Evolutionary conservation across 2,797 vertebrate species (phyloP).

Genomic region (Lacerta viridis): DNA sequence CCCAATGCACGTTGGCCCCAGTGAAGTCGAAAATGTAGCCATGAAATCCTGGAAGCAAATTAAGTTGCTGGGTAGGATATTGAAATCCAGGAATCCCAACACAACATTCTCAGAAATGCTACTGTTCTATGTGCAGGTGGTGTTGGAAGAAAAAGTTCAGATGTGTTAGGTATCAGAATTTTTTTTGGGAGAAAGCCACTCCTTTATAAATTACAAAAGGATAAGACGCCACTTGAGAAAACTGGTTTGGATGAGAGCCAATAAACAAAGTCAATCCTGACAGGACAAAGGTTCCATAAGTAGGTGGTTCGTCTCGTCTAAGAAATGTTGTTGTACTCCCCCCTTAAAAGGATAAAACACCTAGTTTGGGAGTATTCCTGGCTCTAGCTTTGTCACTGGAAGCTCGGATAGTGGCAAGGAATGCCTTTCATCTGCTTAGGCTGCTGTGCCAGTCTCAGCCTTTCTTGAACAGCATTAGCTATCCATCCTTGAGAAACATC

Average conservation of each 20-base stretch:
- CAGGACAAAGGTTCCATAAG: too few species aligned
- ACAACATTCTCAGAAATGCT: neutral
- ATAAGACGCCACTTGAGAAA: neutral
- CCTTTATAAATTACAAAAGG: neutral
- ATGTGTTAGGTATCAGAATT: too few species aligned
- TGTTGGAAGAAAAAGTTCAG: neutral
- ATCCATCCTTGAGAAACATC: neutral
- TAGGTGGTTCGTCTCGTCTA: neutral
- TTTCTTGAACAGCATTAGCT: neutral
- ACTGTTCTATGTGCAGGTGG: neutral
- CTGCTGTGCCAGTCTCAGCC: neutral
- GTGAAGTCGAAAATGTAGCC: neutral
- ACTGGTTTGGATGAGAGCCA: neutral
- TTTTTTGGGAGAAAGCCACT: neutral
- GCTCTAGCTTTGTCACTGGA: neutral
- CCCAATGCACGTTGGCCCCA: neutral
- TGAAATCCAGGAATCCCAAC: neutral
- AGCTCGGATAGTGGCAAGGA: neutral
- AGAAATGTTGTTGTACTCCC: neutral
- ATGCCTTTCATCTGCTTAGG: neutral
- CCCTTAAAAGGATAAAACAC: neutral
- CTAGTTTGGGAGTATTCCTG: neutral
- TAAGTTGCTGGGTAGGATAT: neutral
- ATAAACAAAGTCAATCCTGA: neutral
- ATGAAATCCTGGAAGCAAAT: conserved; percentile 8